Evolutionary conservation across 2,888 invertebrate species (phyloP), one percentile per base, ranked within the genome.

Genomic region (Argyresthia albistria): DNA sequence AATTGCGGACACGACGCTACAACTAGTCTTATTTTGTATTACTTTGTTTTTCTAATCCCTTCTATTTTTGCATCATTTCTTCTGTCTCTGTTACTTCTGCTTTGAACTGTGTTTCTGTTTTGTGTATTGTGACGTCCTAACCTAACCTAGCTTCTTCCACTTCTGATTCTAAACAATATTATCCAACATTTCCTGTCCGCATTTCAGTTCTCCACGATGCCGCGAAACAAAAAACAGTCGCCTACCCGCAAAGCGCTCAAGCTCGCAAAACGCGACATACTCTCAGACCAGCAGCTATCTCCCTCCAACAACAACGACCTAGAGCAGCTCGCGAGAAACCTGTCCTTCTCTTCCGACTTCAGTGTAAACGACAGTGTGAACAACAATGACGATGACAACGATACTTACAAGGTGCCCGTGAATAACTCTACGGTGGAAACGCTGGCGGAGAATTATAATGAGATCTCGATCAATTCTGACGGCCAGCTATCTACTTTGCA

Each of bases 201-300:
- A 64, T 86, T 72, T 9, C 76, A 91, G 91, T 90, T 90, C 69
- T 90, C 90, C 55, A 91, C 91, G 53, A 90, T 91, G 88, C 90
- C 90, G 36, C 82, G 90, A 49, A 88, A 86, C 54, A 90, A 89
- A 66, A 88, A 88, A 59, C 60, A 77, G n/a, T 79, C 81, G 16
- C 76, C 87, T n/a, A 77, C 80, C 60, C 80, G 86, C 47, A 79
- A 83, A 57, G 69, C 82, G 0, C 63, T 87, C 52, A 84, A 87
- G 25, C 62, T 87, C 59, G 83, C 83, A 48, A 88, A 86, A 58
- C 73, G 82, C 58, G 83, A 83, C 63, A 84, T 84, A 46, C 65
- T 87, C 6, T 76, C 77, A 58, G 72, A 75, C 42, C 75, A 76
- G 52, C 57, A 67, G 46, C 63, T 73, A 0, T 64, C 70, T 25